These are phyloP conservation scores for Solea senegalensis DNA, from an alignment of 2,113 vertebrate species.

Conservation along the genomic window DNA sequence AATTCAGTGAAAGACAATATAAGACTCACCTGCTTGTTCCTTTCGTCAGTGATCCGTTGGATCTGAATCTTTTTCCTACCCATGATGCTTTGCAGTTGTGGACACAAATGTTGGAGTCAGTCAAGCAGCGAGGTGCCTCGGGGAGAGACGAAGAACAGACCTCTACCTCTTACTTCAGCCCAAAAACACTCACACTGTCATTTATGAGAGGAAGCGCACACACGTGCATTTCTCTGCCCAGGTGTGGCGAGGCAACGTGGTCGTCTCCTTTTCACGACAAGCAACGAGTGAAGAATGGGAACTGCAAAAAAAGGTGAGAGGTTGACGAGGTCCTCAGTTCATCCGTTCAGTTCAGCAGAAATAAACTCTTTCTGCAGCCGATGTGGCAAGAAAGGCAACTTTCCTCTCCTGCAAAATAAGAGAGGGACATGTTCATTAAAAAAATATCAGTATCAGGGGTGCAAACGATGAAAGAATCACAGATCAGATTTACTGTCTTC, in stretches of 20 bases:
- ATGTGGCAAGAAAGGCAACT: constrained; percentile 42
- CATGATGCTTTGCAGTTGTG: constrained; percentile 83
- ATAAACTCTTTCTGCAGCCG: constrained; percentile 50
- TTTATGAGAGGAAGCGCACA: constrained; percentile 44
- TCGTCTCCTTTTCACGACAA: constrained; percentile 10
- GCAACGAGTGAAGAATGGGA: constrained; percentile 5
- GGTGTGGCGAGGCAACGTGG: constrained; percentile 39
- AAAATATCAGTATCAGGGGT: neutral
- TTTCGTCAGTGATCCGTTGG: constrained; percentile 97
- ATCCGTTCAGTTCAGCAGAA: constrained; percentile 43
- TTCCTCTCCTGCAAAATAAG: constrained; percentile 55
- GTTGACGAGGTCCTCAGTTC: constrained; percentile 60
- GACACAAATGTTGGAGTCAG: constrained; percentile 52
- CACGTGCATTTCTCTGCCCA: constrained; percentile 68
- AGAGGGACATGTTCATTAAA: constrained; percentile 5
- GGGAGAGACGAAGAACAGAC: constrained; percentile 39
- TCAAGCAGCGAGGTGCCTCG: constrained; percentile 60
- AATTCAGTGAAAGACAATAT: neutral
- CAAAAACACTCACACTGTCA: constrained; percentile 58
- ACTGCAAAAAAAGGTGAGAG: constrained; percentile 31
- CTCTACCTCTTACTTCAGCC: constrained; percentile 35
- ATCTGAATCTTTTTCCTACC: constrained; percentile 99
- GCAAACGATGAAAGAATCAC: too few species aligned
- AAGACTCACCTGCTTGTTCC: constrained; percentile 91
- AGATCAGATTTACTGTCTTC: too few species aligned